These are phyloP conservation scores for Dinocampus coccinellae DNA, from an alignment of 2,888 invertebrate genomes.

Conservation along the genomic window DNA sequence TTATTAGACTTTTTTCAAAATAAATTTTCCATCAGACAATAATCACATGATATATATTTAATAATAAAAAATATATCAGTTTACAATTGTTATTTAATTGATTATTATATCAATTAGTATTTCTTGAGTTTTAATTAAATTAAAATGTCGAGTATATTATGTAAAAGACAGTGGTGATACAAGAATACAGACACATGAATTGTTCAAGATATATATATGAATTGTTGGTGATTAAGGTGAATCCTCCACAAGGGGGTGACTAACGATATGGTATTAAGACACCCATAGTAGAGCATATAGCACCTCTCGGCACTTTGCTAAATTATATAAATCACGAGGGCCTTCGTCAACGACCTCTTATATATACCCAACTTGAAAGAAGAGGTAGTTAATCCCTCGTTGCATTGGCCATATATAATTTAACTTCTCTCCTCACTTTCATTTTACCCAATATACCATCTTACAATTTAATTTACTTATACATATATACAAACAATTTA, in stretches of 20 bases:
- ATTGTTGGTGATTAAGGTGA: constrained; percentile 36
- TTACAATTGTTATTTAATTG: too few species aligned
- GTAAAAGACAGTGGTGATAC: constrained; percentile 24
- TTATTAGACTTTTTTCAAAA: too few species aligned
- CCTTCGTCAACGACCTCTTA: constrained; percentile 60
- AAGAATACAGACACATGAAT: constrained; percentile 23
- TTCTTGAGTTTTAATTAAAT: constrained; percentile 60
- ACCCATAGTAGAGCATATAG: constrained; percentile 39
- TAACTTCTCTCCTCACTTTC: constrained; percentile 8
- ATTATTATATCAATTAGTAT: constrained; percentile 14
- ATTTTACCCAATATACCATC: background rate
- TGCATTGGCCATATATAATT: constrained; percentile 13
- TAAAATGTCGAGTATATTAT: constrained; percentile 53
- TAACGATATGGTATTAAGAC: constrained; percentile 57
- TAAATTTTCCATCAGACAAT: too few species aligned
- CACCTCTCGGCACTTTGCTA: constrained; percentile 63
- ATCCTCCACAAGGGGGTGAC: constrained; percentile 47
- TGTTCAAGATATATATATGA: background rate
- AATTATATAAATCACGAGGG: constrained; percentile 67
- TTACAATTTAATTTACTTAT: constrained; percentile 35
- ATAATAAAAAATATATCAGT: too few species aligned
- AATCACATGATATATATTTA: too few species aligned
- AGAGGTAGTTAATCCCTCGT: constrained; percentile 10
- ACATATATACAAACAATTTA: constrained; percentile 49
- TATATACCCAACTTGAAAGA: constrained; percentile 15